Evolutionary conservation across 2,797 vertebrate genomes (phyloP), one percentile per base, ranked within the genome.

Genomic region (Crocodylus rhombifer): DNA sequence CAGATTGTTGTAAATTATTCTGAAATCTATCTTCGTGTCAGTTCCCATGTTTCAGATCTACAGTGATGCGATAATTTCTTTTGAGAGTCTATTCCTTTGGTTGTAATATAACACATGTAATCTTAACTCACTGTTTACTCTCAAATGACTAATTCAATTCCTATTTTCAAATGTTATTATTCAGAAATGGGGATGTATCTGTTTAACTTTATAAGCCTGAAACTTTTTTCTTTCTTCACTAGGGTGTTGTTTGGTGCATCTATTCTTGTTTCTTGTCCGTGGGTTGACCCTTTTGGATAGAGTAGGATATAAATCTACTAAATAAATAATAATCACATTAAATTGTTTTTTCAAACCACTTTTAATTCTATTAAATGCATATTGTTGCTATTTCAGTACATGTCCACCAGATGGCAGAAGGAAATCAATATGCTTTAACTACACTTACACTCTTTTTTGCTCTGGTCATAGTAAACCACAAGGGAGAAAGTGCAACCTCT

Each of bases 371-470:
- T 76, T 15, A 21, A 23, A 1, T 36, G 69, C 16, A 73, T 30
- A 25, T 73, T 58, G 61, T 14, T 57, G 83, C 92, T 21, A 81
- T 73, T 94, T 80, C 61, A 80, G 3, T 0, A 21, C 14, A 30
- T 26, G 74, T 78, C 92, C 96, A 95, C 79, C 57, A 96, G 96
- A 89, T 92, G 95, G 96, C 96, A 94, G 81, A 82, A 87, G 13
- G 63, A 67, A 74, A 93, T 74, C 69, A 74, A 57, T 51, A 80
- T 5, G 78, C 80, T 63, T 4, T 30, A 87, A 20, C n/a, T 89
- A 89, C 55, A 28, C 57, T 0, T 0, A 30, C 18, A 71, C 13
- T 25, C 13, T 81, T 56, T 57, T 87, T 14, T 76, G 11, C 64
- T 80, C 7, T 67, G 26, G 18, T 21, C 60, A 80, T 55, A 65